Base-by-base conservation (phyloP, 2,888 invertebrate species). In the Temnothorax ravouxi region DNA sequence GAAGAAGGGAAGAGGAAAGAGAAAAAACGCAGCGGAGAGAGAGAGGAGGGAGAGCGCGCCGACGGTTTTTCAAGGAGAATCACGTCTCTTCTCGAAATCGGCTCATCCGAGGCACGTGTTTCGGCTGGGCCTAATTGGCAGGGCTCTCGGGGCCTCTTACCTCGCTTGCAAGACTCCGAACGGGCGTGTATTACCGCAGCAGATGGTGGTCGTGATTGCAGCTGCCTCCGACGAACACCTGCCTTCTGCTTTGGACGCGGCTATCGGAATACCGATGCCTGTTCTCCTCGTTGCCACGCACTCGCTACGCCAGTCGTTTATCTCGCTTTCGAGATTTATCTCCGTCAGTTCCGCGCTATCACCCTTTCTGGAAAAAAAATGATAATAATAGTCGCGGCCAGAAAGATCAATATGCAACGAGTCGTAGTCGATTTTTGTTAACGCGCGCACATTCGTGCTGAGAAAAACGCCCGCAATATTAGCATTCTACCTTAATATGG, bases 121-220 rank as follows among this genome's bases (percentile, higher is more conserved):
- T 91, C 91, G 88, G 89, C 87, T 88, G 84, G 87, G 88, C 89
- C 91, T 93, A 93, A 93, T 93, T 93, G 93, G 87, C 84, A 84
- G 82, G 87, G 87, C 89, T 88, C 82, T 90, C 82, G 62, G 84
- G 72, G 88, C 69, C 87, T 83, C 87, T 85, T 80, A 76, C 82
- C 61, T 84, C 67, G 69, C 84, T 76, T 84, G 29, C 82, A 75
- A 85, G 84, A 74, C 84, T 82, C 85, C 82, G 85, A 87, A 89
- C 89, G 87, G 87, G 86, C 90, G 91, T 87, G 86, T 89, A 86
- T 90, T 88, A 88, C 88, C 85, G 83, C 90, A 91, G 93, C 94
- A 94, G 94, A 93, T 94, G 94, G 91, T 89, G 91, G 93, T 91
- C 94, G 94, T 94, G 94, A 93, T 94, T 93, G 94, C 94, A 80